Percentiles rank a stretch among this genome's conserved stretches.
Evolutionary conservation across 2,113 vertebrate species (phyloP).

Genomic region (Oryzias melastigma): DNA sequence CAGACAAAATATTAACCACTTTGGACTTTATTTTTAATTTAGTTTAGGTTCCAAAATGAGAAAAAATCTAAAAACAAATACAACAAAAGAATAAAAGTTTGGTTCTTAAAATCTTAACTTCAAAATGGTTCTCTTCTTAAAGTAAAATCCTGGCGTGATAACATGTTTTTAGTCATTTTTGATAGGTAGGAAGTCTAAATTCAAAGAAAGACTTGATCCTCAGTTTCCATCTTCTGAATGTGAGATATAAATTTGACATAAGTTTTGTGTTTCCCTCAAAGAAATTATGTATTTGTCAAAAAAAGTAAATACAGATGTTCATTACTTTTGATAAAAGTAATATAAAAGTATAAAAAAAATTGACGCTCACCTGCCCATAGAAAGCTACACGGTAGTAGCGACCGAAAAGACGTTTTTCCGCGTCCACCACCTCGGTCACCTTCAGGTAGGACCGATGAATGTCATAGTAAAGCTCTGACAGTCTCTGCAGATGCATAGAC

Average conservation of each 20-base stretch:
- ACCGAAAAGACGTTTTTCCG: conserved; percentile 93
- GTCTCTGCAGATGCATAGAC: conserved; percentile 73
- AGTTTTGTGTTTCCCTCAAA: too few species aligned
- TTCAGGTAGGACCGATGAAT: conserved; percentile 97
- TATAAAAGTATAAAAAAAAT: too few species aligned
- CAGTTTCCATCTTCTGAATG: background rate
- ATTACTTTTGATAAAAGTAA: too few species aligned
- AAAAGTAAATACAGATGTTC: too few species aligned
- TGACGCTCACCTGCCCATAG: conserved; percentile 89
- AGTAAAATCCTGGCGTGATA: too few species aligned
- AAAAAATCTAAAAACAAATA: background rate
- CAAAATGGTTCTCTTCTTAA: too few species aligned
- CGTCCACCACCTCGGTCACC: conserved; percentile 96
- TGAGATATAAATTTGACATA: too few species aligned
- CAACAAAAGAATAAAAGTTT: conserved; percentile 11
- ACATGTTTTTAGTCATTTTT: too few species aligned
- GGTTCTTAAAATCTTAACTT: background rate
- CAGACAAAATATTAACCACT: conserved; percentile 82
- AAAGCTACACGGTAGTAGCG: conserved; percentile 96
- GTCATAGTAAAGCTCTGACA: conserved; percentile 96
- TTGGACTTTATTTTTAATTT: conserved; percentile 3
- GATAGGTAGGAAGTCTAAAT: background rate
- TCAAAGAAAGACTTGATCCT: background rate
- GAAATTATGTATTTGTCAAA: too few species aligned
- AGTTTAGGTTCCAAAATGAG: background rate